A percentile compares a stretch with the other conserved stretches of the same genome.
Evolutionary conservation across 2,888 invertebrate species (phyloP).

Genomic region (Pteria penguin): DNA sequence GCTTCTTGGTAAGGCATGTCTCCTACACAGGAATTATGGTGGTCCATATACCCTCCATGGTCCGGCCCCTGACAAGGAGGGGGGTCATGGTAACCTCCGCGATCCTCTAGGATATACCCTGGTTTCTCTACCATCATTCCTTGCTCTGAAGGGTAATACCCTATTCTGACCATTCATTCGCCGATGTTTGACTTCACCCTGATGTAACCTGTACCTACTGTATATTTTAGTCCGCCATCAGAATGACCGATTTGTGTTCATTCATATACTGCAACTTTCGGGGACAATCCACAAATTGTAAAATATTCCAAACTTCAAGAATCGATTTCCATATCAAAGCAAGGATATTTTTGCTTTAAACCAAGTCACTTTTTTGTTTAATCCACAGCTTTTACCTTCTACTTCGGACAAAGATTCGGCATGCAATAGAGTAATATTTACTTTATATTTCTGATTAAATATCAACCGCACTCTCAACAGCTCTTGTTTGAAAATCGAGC

Average conservation of each 20-base stretch:
- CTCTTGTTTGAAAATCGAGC: background rate
- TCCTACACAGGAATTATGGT: slow-evolving; percentile 12
- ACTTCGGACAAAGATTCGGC: too few relatives aligned
- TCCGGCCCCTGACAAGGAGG: background rate
- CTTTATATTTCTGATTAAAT: background rate
- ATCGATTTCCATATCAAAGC: too few relatives aligned
- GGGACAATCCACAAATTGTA: too few relatives aligned
- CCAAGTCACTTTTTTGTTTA: too few relatives aligned
- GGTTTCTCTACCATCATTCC: slow-evolving; percentile 36
- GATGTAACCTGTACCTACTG: too few relatives aligned
- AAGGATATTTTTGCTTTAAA: too few relatives aligned
- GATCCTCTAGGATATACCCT: slow-evolving; percentile 19
- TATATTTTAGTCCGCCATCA: too few relatives aligned
- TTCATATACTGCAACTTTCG: too few relatives aligned
- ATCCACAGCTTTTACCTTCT: too few relatives aligned
- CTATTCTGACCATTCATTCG: slow-evolving; percentile 12
- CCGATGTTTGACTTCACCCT: too few relatives aligned
- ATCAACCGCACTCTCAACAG: background rate
- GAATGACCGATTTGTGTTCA: too few relatives aligned
- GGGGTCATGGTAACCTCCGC: slow-evolving; percentile 10
- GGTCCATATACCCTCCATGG: background rate
- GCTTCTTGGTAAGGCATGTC: slow-evolving; percentile 18
- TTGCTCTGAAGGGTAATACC: background rate
- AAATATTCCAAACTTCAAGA: too few relatives aligned
- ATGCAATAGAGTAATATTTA: background rate